Evolutionary conservation across 2,797 vertebrate genomes (phyloP).

Genomic region (Bucorvus abyssinicus): DNA sequence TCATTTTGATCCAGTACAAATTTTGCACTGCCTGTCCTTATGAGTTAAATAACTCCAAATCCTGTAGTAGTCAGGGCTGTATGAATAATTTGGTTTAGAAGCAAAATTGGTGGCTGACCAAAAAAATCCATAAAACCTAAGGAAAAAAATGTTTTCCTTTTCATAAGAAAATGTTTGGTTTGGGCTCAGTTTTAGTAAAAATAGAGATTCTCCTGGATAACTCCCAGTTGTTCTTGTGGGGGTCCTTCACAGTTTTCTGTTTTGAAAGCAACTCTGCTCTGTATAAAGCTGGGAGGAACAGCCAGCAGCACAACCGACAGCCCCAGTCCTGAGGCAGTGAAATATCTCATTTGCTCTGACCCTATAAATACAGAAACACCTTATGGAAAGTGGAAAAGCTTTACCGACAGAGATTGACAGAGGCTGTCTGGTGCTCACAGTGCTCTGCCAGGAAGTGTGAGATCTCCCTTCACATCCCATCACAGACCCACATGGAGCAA

Average conservation of each 20-base stretch:
- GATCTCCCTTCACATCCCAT: not conserved
- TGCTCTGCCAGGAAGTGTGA: not conserved
- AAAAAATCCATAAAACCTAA: not conserved
- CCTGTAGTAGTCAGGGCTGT: not conserved
- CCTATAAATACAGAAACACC: not conserved
- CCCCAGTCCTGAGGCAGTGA: not conserved
- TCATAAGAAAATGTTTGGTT: not conserved
- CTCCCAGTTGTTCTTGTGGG: not conserved
- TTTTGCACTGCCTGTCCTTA: not conserved
- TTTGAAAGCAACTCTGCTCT: not conserved
- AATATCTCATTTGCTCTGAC: not conserved
- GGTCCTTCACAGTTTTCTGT: not conserved
- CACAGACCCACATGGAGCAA: not conserved
- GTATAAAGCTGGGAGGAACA: not conserved
- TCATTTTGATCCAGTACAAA: not conserved
- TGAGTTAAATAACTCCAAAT: not conserved
- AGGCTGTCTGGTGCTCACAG: not conserved
- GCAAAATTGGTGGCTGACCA: not conserved
- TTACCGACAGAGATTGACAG: not conserved
- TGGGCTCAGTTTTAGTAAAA: not conserved
- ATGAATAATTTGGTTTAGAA: not conserved
- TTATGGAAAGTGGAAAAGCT: not conserved
- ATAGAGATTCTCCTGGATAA: not conserved
- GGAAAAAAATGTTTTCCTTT: not conserved
- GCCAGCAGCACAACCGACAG: not conserved